Conservation (phyloP, 2,888 invertebrate genomes). For the Yponomeuta evonymella region DNA sequence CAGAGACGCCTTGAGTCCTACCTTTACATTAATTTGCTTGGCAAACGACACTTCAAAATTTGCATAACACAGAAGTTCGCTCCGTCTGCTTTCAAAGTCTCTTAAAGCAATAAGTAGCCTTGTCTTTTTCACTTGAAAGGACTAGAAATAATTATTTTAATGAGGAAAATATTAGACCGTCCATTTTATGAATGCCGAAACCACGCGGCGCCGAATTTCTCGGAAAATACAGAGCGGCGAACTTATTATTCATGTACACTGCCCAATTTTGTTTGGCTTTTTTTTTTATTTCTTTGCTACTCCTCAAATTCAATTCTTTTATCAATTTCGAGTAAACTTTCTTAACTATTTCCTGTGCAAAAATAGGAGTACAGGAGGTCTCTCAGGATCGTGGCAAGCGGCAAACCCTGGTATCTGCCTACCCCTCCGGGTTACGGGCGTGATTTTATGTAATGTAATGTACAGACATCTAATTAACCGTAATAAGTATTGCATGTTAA, state of each 20-base stretch:
- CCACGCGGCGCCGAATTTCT: not conserved
- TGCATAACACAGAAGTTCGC: conserved; percentile 11
- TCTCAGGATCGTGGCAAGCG: no score
- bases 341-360: no score
- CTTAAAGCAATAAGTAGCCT: not conserved
- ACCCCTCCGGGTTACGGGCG: no score
- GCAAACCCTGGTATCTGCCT: no score
- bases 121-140: not conserved
- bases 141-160: not conserved
- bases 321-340: not conserved
- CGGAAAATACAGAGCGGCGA: not conserved
- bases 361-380: no score
- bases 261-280: not conserved
- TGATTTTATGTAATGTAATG: no score
- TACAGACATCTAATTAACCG: no score
- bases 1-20: not conserved
- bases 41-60: conserved; percentile 8
- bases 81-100: not conserved
- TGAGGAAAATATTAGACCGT: not conserved
- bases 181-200: not conserved
- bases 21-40: conserved; percentile 9
- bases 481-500: no score
- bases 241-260: not conserved
- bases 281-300: not conserved
- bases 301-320: not conserved